phyloP scores from a whole-genome alignment of 2,113 vertebrate genomes.

The Gavia stellata region DNA sequence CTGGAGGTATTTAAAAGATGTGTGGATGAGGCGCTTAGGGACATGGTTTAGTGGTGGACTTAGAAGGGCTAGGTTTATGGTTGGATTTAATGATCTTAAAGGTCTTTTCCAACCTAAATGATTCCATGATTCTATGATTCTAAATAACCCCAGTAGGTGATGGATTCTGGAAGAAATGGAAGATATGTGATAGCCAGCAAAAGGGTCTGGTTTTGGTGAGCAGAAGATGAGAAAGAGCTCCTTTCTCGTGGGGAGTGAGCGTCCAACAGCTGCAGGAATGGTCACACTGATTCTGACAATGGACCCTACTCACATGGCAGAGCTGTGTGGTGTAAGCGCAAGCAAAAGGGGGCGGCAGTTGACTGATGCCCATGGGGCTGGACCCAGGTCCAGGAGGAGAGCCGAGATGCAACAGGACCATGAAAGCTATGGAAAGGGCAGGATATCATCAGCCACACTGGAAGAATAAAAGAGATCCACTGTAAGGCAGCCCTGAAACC shows the following conservation, averaged over 20 bases:
- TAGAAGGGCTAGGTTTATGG: too few species aligned
- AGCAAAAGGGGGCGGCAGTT: not conserved
- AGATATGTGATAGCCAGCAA: not conserved
- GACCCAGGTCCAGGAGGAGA: not conserved
- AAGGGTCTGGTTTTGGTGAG: not conserved
- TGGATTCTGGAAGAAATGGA: not conserved
- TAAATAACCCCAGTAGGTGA: not conserved
- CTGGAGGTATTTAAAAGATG: too few species aligned
- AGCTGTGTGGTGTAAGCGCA: not conserved
- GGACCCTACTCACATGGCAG: accelerated
- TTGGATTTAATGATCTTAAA: too few species aligned
- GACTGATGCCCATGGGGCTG: not conserved
- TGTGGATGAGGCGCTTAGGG: too few species aligned
- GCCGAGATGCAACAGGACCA: not conserved
- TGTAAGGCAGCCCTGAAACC: not conserved
- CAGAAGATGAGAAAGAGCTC: not conserved
- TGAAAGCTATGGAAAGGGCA: not conserved
- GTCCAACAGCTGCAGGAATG: not conserved
- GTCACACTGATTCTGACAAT: accelerated
- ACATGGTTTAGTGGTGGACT: too few species aligned
- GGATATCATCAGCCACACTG: not conserved
- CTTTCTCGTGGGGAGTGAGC: not conserved
- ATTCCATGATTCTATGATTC: too few species aligned
- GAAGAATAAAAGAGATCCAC: not conserved
- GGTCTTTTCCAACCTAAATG: too few species aligned